Base-by-base conservation (phyloP, 2,797 vertebrate genomes). In the Enoplosus armatus region DNA sequence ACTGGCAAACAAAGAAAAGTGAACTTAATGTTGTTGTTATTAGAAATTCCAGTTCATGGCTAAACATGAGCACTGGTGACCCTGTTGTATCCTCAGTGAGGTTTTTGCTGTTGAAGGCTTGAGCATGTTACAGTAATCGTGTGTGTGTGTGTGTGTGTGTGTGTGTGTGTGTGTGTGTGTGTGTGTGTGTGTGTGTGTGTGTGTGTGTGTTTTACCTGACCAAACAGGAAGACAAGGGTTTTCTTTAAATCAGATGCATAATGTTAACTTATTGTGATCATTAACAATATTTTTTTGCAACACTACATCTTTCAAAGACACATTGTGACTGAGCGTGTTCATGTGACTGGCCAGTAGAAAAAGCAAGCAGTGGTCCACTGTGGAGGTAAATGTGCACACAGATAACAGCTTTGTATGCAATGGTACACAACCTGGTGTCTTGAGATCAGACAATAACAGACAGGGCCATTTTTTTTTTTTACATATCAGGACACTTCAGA, bases 31-130 rank as follows among this genome's bases (percentile, higher is more conserved):
- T 27, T 50, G 29, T 29, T 53, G 33, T 87, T 33, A 35, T 66
- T 70, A 87, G 9, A 92, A 90, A 89, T 72, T 85, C 79, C 87
- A 90, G 90, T 86, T 91, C 82, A 89, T 89, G 80, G 47, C 67
- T 48, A 86, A 90, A 91, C 88, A 91, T 89, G 89, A 90, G 72
- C 51, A 63, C 82, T 90, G 86, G 86, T 50, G 79, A 93, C 90
- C 92, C 91, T 93, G 93, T 89, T 79, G 75, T 85, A 61, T 83
- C 81, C 69, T 85, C 54, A 50, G 65, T 54, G 62, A 78, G 74
- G 70, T 66, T 86, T 84, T 84, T 87, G 80, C 82, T 75, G 77
- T 27, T 66, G 31, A 85, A 83, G 81, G 75, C 76, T 80, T 59
- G 22, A 83, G 51, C 59, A 10, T 68, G 48, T 87, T 77, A 85